Conservation (phyloP, 2,113 vertebrate genomes). For the Laticauda colubrina region DNA sequence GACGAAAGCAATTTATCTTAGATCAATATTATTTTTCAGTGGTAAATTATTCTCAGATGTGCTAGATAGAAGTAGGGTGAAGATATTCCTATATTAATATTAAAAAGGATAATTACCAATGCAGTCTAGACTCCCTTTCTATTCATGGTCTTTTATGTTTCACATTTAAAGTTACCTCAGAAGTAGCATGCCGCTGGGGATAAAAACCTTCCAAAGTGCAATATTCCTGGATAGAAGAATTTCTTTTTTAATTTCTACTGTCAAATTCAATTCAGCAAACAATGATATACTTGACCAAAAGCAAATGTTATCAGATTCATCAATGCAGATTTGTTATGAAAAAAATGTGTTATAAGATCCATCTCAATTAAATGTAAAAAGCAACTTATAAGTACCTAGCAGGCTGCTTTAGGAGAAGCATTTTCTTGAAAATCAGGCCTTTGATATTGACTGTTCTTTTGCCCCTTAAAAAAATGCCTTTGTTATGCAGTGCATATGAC, state of each 20-base stretch:
- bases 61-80: not conserved
- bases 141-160: not conserved
- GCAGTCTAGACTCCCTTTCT: not conserved
- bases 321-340: not conserved
- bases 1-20: not conserved
- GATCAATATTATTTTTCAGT: not conserved
- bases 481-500: not conserved
- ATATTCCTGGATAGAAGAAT: slow-evolving; percentile 18
- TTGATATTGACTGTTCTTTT: not conserved
- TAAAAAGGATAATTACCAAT: not conserved
- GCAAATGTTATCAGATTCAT: not conserved
- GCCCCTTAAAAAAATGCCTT: not conserved
- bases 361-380: not conserved
- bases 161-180: slow-evolving; percentile 25
- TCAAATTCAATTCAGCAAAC: slow-evolving; percentile 4
- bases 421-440: not conserved
- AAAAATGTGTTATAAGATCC: not conserved
- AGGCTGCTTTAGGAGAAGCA: not conserved
- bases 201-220: slow-evolving; percentile 17
- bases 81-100: not conserved
- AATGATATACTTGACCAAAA: not conserved
- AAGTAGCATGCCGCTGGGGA: slow-evolving; percentile 1
- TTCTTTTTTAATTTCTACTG: not conserved
- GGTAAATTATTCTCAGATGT: slow-evolving; percentile 2
- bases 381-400: not conserved